Evolutionary conservation across 2,888 invertebrate species (phyloP).

Genomic region (Chalcis sispes): DNA sequence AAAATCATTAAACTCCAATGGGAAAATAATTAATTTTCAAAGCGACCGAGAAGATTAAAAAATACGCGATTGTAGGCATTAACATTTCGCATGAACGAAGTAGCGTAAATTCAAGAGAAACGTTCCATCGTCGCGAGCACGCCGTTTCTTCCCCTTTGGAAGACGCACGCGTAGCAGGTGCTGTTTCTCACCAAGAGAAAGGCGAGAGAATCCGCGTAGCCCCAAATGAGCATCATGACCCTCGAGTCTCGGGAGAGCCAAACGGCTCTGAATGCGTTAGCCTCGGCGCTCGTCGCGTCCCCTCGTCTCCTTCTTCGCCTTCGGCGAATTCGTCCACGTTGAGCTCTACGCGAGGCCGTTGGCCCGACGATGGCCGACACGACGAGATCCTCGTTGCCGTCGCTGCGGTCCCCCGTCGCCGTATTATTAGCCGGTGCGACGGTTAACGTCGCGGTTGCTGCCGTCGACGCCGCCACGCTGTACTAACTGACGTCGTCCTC

Average conservation of each 20-base stretch:
- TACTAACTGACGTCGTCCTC: constrained; percentile 73
- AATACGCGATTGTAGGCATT: constrained; percentile 16
- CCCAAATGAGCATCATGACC: constrained; percentile 34
- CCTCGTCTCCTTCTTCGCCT: not conserved
- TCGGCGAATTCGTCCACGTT: not conserved
- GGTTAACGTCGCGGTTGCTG: not conserved
- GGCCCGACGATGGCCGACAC: constrained; percentile 45
- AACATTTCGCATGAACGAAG: not conserved
- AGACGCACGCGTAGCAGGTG: constrained; percentile 51
- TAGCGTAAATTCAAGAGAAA: constrained; percentile 18
- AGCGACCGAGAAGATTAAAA: too few relatives aligned
- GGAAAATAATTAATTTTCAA: too few relatives aligned
- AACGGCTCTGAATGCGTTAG: constrained; percentile 34
- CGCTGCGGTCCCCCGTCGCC: not conserved
- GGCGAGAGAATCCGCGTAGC: constrained; percentile 42
- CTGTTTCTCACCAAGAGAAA: constrained; percentile 44
- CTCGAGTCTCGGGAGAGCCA: constrained; percentile 35
- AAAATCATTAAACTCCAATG: too few relatives aligned
- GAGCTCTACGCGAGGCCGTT: not conserved
- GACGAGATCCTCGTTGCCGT: constrained; percentile 30
- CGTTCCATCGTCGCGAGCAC: constrained; percentile 41
- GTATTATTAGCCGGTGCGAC: not conserved
- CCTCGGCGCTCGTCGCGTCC: not conserved
- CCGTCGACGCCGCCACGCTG: constrained; percentile 70
- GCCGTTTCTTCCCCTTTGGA: constrained; percentile 19